phyloP scores from a whole-genome alignment of 2,797 vertebrate genomes.

The Anguilla pacifica region DNA sequence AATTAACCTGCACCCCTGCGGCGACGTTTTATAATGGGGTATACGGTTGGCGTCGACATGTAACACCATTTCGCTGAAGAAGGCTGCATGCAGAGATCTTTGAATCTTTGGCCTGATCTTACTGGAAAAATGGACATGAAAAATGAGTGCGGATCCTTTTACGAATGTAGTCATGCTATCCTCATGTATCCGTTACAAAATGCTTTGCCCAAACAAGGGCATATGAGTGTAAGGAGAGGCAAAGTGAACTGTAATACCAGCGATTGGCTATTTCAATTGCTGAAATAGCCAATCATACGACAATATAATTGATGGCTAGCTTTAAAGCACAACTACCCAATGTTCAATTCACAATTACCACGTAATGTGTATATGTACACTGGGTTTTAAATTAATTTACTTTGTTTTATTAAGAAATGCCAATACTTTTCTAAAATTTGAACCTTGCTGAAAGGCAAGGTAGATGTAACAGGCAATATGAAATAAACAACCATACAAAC shows the following conservation, averaged over 20 bases:
- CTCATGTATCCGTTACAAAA: neutral
- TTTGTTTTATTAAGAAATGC: neutral
- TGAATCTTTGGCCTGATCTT: too few relatives aligned
- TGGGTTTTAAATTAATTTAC: neutral
- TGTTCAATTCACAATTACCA: neutral
- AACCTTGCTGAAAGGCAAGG: neutral
- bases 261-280: neutral
- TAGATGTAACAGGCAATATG: neutral
- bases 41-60: neutral
- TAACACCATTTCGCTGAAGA: neutral
- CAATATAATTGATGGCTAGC: neutral
- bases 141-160: neutral
- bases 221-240: neutral
- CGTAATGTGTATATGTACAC: neutral
- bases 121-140: too few relatives aligned
- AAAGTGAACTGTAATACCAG: neutral
- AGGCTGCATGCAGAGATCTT: neutral
- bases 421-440: neutral
- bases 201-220: neutral
- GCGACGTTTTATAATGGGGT: neutral
- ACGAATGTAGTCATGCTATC: neutral
- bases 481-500: neutral
- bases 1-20: neutral
- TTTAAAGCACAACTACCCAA: neutral
- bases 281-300: neutral